phyloP scores from a whole-genome alignment of 2,113 vertebrate species.

The Diadophis punctatus region DNA sequence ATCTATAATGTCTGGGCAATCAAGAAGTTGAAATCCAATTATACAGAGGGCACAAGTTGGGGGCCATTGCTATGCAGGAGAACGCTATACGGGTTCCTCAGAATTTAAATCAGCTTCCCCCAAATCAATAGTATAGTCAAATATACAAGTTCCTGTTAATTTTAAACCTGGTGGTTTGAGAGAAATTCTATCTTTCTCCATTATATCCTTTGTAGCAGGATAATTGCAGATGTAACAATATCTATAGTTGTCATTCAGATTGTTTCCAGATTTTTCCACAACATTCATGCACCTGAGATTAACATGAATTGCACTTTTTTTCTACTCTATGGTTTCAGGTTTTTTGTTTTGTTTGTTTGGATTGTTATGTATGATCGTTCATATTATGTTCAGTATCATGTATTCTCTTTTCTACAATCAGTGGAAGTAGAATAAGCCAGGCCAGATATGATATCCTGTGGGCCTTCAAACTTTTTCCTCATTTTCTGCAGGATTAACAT shows the following conservation, averaged over 20 bases:
- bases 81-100: background rate
- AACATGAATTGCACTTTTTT: background rate
- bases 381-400: background rate
- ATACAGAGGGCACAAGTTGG: background rate
- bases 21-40: background rate
- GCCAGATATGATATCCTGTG: slow-evolving; percentile 5
- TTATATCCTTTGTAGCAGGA: background rate
- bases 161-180: background rate
- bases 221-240: background rate
- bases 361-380: background rate
- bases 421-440: background rate
- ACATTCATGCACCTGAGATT: background rate
- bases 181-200: background rate
- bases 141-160: background rate
- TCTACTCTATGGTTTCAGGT: background rate
- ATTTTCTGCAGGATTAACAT: slow-evolving; percentile 30
- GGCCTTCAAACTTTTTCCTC: background rate
- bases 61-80: background rate
- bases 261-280: background rate
- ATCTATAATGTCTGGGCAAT: background rate
- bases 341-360: background rate
- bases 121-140: background rate
- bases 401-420: background rate
- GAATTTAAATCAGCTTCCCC: background rate
- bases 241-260: background rate